phyloP scores from a whole-genome alignment of 1,140 invertebrate genomes.

The Scaptodrosophila lebanonensis region DNA sequence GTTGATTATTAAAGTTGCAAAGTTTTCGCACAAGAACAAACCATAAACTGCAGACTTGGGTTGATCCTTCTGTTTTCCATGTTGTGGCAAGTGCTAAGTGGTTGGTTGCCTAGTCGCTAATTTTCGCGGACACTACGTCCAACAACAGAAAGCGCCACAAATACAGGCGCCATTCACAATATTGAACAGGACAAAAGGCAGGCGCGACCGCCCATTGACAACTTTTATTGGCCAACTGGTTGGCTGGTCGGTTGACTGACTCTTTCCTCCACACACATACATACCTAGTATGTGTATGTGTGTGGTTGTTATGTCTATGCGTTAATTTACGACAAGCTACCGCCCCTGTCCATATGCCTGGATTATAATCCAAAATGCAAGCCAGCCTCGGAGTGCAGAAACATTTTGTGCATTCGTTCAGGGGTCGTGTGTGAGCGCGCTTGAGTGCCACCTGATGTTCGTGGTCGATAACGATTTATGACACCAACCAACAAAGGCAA shows the following conservation, averaged over 20 bases:
- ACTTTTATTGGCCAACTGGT: conserved; percentile 14
- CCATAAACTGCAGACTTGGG: conserved; percentile 67
- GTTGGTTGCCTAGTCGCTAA: conserved; percentile 39
- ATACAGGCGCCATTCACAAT: no score
- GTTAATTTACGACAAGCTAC: conserved; percentile 73
- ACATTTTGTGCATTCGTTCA: conserved; percentile 5
- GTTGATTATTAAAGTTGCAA: no score
- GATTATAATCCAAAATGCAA: conserved; percentile 53
- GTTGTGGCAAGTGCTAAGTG: conserved; percentile 46
- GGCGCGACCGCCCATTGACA: conserved; percentile 13
- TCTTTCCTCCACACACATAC: no score
- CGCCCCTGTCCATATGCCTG: conserved; percentile 48
- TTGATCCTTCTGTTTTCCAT: conserved; percentile 61
- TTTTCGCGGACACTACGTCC: no score
- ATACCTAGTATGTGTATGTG: conserved; percentile 25
- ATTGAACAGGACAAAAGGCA: not conserved
- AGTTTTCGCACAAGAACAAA: no score
- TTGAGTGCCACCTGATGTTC: conserved; percentile 73
- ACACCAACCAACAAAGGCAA: conserved; percentile 49
- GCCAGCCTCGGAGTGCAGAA: conserved; percentile 7
- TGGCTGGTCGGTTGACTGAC: no score
- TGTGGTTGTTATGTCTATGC: conserved; percentile 32
- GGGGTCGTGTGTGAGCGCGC: conserved; percentile 41
- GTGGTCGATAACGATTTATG: conserved; percentile 77
- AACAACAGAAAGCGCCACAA: no score